Evolutionary conservation across 1,140 invertebrate genomes (phyloP), one percentile per base, ranked within the genome.

Genomic region (Trichoplusia ni): DNA sequence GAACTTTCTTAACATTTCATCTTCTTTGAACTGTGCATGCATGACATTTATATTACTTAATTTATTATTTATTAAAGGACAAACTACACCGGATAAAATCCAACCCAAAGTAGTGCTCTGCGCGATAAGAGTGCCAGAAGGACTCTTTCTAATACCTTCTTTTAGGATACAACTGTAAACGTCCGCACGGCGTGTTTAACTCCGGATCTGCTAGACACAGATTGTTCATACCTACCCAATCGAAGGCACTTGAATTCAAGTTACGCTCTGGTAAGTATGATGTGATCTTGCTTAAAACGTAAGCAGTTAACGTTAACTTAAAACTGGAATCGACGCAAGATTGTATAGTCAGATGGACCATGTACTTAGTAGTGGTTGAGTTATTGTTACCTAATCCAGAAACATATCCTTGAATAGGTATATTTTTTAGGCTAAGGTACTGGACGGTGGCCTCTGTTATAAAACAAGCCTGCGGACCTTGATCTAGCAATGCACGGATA

Each of bases 401-500:
- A 2, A 71, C 19, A 2, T 6, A 14, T 23, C 64, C 47, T 7
- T 27, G 44, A 0, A 60, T 37, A 7, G 64, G 35, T 16, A 27
- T 14, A 9, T 54, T 47, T 42, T 67, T 71, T 4, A 71, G 14
- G 7, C 47, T 14, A 7, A 71, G 14, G 5, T 25, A 27, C 53
- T 67, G 59, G 11, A 67, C 69, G 13, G 60, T 42, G 6, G 64
- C 58, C 51, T 67, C 60, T 6, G 65, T 60, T 2, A 67, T 37
- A 18, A 67, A 71, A 6, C 46, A 64, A 6, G 60, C 69, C 19
- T 71, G 53, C 1, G 69, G 64, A 5, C 69, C 59, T 25, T 59
- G 67, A 46, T 60, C 61, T 6, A 65, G 25, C 13, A 69, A 38
- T 9, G 60, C 47, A 7, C 61, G 25, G 8, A 59, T 21, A 1